Evolutionary conservation across 2,113 vertebrate genomes (phyloP).

Genomic region (Morone chrysops): DNA sequence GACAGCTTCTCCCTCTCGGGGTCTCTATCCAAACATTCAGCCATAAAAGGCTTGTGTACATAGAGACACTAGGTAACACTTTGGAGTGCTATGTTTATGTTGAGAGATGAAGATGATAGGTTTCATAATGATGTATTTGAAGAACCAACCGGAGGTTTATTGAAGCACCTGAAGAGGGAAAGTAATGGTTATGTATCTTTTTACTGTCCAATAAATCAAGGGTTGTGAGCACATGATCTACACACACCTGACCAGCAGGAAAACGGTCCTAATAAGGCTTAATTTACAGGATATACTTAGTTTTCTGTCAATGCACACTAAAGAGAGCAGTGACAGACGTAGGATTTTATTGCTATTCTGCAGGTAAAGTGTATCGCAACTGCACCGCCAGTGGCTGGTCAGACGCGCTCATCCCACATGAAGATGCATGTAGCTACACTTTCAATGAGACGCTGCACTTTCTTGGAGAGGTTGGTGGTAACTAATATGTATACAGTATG

Average conservation of each 20-base stretch:
- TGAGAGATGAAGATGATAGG: constrained; percentile 14
- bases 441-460: constrained; percentile 82
- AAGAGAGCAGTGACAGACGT: background rate
- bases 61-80: constrained; percentile 6
- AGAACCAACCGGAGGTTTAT: background rate
- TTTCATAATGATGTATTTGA: constrained; percentile 21
- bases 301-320: background rate
- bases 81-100: background rate
- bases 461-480: constrained; percentile 55
- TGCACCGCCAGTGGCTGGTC: constrained; percentile 90
- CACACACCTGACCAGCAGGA: no score
- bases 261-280: background rate
- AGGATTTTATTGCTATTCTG: constrained; percentile 1
- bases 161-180: background rate
- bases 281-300: background rate
- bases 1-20: constrained; percentile 15
- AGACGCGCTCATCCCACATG: constrained; percentile 85
- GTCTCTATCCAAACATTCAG: constrained; percentile 39
- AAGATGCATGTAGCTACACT: constrained; percentile 87
- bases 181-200: background rate
- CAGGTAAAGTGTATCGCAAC: constrained; percentile 90
- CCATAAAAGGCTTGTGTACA: constrained; percentile 43
- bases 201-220: constrained; percentile 1
- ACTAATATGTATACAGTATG: background rate
- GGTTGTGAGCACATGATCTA: background rate